Conservation (phyloP, 2,888 invertebrate species). For the Lasioglossum morio region DNA sequence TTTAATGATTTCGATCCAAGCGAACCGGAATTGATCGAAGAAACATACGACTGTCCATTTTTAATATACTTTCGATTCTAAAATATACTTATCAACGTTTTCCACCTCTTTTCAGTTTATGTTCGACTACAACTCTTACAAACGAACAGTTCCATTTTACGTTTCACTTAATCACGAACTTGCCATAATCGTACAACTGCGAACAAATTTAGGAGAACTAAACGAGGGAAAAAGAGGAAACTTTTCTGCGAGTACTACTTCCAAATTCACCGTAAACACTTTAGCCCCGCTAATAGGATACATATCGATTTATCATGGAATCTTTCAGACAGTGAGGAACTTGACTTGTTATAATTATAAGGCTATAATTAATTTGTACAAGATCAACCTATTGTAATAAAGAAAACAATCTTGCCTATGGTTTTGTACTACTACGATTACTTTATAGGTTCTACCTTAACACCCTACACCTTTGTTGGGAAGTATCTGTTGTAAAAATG, state of each 20-base stretch:
- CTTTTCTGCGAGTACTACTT: conserved; percentile 75
- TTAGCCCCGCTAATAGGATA: conserved; percentile 81
- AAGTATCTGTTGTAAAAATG: neutral
- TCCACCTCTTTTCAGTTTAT: conserved; percentile 1
- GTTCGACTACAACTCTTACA: conserved; percentile 51
- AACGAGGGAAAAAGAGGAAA: conserved; percentile 52
- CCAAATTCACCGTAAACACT: conserved; percentile 75
- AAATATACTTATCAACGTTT: conserved; percentile 50
- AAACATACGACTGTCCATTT: conserved; percentile 23
- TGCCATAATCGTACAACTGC: conserved; percentile 50
- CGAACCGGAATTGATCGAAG: conserved; percentile 62
- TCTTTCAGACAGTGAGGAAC: conserved; percentile 75
- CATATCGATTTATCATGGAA: conserved; percentile 77
- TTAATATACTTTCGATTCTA: conserved; percentile 9
- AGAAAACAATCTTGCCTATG: conserved; percentile 83
- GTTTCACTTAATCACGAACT: conserved; percentile 49
- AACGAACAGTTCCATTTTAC: conserved; percentile 55
- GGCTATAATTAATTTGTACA: conserved; percentile 84
- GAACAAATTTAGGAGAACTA: conserved; percentile 33
- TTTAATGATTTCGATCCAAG: conserved; percentile 47
- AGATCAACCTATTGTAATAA: conserved; percentile 83
- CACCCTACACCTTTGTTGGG: neutral
- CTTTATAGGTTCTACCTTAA: neutral
- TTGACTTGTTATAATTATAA: conserved; percentile 82
- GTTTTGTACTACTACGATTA: conserved; percentile 2